phyloP scores from a whole-genome alignment of 2,113 vertebrate species.

The Nestor notabilis region DNA sequence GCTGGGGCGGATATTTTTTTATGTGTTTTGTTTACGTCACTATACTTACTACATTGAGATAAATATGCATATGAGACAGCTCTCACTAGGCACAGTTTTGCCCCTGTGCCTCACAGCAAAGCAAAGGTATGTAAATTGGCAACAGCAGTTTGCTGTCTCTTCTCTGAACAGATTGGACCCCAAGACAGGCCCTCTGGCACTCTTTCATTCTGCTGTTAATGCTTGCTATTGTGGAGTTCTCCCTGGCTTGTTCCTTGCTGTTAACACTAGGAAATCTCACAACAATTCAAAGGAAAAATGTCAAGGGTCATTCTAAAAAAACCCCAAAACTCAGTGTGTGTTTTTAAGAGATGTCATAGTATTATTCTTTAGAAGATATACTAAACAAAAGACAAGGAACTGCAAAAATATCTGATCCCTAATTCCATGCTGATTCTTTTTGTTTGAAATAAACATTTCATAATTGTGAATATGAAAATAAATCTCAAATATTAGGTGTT shows the following conservation, averaged over 20 bases:
- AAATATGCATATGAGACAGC: background rate
- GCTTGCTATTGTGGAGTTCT: background rate
- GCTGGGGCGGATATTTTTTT: background rate
- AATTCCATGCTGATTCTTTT: background rate
- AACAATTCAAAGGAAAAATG: background rate
- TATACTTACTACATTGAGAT: background rate
- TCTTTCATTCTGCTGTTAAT: background rate
- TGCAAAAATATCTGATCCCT: background rate
- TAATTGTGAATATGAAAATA: background rate
- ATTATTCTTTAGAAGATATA: background rate
- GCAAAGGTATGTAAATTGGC: constrained; percentile 8
- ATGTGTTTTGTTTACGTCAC: background rate
- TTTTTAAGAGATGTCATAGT: background rate
- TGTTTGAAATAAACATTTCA: background rate
- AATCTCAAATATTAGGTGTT: background rate
- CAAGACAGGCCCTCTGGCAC: background rate
- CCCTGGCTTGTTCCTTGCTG: background rate
- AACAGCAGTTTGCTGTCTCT: background rate
- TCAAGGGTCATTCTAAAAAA: background rate
- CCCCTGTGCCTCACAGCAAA: background rate
- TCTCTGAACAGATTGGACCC: background rate
- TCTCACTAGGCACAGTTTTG: background rate
- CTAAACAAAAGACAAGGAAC: background rate
- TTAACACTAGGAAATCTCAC: background rate
- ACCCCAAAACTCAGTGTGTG: background rate